phyloP scores from a whole-genome alignment of 2,888 invertebrate genomes.

The Argyresthia goedartella region DNA sequence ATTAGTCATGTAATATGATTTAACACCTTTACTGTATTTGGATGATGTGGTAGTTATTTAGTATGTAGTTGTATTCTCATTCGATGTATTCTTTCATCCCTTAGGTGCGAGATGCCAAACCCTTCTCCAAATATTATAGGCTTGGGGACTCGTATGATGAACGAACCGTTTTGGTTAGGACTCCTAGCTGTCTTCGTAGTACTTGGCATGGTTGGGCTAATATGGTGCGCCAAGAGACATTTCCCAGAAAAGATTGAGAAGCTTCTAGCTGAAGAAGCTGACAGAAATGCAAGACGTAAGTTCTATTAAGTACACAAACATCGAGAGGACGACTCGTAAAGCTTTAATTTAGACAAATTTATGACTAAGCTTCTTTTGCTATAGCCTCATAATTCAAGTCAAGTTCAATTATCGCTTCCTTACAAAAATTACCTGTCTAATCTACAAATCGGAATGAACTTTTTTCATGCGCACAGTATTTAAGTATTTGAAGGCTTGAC shows the following conservation, averaged over 20 bases:
- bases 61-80: slow-evolving; percentile 27
- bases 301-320: slow-evolving; percentile 12
- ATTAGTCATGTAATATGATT: too few relatives aligned
- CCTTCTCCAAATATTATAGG: slow-evolving; percentile 55
- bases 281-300: slow-evolving; percentile 78
- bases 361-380: neutral
- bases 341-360: too few relatives aligned
- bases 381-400: neutral
- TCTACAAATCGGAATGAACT: neutral
- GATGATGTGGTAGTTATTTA: neutral
- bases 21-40: neutral
- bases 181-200: slow-evolving; percentile 87
- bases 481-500: neutral
- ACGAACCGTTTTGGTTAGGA: slow-evolving; percentile 92
- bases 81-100: slow-evolving; percentile 20
- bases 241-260: slow-evolving; percentile 90
- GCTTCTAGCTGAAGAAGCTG: slow-evolving; percentile 83
- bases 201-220: slow-evolving; percentile 81
- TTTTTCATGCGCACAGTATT: neutral
- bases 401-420: neutral
- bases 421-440: neutral
- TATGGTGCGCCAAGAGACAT: slow-evolving; percentile 88
- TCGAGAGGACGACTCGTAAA: too few relatives aligned
- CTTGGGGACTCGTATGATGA: slow-evolving; percentile 84
- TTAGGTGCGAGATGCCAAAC: slow-evolving; percentile 79